These are phyloP conservation scores for Tenthredo distinguenda DNA, from an alignment of 2,888 invertebrate genomes.

Conservation along the genomic window DNA sequence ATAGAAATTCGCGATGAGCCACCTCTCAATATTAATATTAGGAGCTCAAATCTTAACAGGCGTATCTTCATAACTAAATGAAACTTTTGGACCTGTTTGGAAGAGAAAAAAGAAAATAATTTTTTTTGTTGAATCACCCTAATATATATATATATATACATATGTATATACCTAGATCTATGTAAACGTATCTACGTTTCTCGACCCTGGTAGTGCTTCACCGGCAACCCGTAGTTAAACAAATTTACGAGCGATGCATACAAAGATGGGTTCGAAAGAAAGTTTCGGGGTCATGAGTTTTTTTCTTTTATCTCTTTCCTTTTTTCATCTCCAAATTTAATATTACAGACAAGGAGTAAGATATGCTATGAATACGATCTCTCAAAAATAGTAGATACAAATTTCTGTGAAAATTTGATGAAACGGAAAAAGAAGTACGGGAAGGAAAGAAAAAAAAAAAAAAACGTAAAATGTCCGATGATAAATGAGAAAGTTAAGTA, in stretches of 20 bases:
- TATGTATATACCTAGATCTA: neutral
- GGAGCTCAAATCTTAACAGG: no score
- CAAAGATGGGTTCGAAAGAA: slow-evolving; percentile 19
- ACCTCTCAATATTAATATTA: no score
- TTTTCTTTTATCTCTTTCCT: neutral
- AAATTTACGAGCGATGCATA: slow-evolving; percentile 27
- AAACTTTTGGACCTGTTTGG: no score
- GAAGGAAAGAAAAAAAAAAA: neutral
- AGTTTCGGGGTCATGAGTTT: slow-evolving; percentile 5
- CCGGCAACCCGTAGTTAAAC: neutral
- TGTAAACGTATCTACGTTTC: neutral
- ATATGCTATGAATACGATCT: neutral
- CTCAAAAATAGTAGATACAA: neutral
- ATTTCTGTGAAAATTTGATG: neutral
- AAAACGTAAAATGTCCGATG: neutral
- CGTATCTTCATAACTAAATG: no score
- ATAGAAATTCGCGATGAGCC: no score
- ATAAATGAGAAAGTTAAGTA: neutral
- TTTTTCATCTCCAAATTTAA: neutral
- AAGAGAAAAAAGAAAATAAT: no score
- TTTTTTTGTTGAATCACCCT: no score
- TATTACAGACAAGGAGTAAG: neutral
- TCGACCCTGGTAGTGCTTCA: neutral
- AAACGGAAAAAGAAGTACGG: neutral
- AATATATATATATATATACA: neutral